phyloP scores from a whole-genome alignment of 2,888 invertebrate genomes.

The Chrysotoxum bicinctum region DNA sequence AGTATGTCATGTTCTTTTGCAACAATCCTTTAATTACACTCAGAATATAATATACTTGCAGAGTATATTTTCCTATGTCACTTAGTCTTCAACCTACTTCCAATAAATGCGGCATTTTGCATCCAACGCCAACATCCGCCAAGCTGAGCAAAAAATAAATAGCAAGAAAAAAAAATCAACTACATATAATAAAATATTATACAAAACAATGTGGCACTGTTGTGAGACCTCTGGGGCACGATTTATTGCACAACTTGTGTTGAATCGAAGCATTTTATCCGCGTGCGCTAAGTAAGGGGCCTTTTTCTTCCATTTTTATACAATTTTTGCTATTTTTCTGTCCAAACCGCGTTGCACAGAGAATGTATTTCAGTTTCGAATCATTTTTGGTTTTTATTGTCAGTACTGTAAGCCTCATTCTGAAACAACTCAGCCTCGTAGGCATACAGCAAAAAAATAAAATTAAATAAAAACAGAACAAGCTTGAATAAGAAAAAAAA shows the following conservation, averaged over 20 bases:
- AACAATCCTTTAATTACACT: conserved; percentile 18
- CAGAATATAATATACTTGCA: not conserved
- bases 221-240: conserved; percentile 80
- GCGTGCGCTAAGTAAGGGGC: conserved; percentile 25
- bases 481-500: not conserved
- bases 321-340: conserved; percentile 9
- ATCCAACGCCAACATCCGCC: conserved; percentile 48
- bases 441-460: not conserved
- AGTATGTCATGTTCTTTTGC: not conserved
- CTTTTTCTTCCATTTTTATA: conserved; percentile 46
- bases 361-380: conserved; percentile 46
- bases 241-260: conserved; percentile 79
- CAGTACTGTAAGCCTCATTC: conserved; percentile 38
- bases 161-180: not conserved
- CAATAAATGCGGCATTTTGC: conserved; percentile 40
- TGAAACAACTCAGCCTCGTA: conserved; percentile 9
- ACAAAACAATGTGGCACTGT: conserved; percentile 77
- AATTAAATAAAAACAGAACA: not conserved
- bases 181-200: conserved; percentile 19
- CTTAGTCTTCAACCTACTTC: conserved; percentile 8
- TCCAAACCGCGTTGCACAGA: conserved; percentile 29
- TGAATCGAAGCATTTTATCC: conserved; percentile 65
- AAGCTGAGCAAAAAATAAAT: conserved; percentile 5
- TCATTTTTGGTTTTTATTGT: conserved; percentile 8
- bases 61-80: not conserved